Percentiles rank a stretch among this genome's conserved stretches.
Evolutionary conservation across 2,888 invertebrate genomes (phyloP).

Genomic region (Hoplodrina blanda): DNA sequence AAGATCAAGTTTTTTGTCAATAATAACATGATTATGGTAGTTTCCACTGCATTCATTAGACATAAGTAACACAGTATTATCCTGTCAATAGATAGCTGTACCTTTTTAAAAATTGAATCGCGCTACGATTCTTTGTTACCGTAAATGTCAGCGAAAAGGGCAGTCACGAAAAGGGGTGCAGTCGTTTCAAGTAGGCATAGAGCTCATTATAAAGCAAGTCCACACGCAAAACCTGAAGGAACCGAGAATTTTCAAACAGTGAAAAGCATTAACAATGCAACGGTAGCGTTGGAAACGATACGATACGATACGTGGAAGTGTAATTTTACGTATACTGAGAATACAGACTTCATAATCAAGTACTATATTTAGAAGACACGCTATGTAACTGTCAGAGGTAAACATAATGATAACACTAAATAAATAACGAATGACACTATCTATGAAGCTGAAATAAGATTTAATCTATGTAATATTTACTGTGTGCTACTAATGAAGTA

Average conservation of each 20-base stretch:
- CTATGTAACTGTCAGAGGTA: neutral
- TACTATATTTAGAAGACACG: neutral
- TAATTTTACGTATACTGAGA: conserved; percentile 11
- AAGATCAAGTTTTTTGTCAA: neutral
- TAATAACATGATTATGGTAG: neutral
- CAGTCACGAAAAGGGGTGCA: neutral
- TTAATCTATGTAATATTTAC: conserved; percentile 1
- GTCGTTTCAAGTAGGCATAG: neutral
- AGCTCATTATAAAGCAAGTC: conserved; percentile 3
- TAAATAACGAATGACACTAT: conserved; percentile 26
- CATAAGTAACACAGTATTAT: neutral
- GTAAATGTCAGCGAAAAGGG: neutral
- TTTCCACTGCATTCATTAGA: neutral
- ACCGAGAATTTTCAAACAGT: conserved; percentile 4
- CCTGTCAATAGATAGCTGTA: neutral
- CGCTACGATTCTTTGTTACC: neutral
- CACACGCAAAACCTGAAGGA: conserved; percentile 6
- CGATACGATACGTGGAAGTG: neutral
- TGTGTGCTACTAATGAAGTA: neutral
- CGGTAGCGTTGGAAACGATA: neutral
- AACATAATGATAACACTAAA: conserved; percentile 12
- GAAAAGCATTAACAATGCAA: conserved; percentile 29
- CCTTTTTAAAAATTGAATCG: neutral
- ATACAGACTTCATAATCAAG: neutral
- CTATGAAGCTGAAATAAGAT: conserved; percentile 2